A percentile compares a stretch with the other conserved stretches of the same genome.
phyloP scores from a whole-genome alignment of 1,140 invertebrate species.

The Rhagoletis pomonella region DNA sequence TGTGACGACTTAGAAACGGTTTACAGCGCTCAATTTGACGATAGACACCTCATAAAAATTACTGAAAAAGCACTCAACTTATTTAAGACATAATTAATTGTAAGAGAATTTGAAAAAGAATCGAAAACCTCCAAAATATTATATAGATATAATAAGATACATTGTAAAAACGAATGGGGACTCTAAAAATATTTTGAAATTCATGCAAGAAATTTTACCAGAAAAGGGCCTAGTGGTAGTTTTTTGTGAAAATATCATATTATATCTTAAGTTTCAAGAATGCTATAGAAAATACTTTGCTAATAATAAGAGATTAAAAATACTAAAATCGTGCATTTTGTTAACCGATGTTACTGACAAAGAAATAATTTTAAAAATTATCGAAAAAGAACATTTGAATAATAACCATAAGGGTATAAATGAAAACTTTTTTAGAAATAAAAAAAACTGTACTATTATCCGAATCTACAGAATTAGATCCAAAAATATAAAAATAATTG shows the following conservation, averaged over 20 bases:
- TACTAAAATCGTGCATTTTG: conserved; percentile 37
- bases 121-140: too few species aligned
- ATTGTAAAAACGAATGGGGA: not conserved
- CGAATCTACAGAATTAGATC: conserved; percentile 56
- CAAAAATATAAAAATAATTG: conserved; percentile 55
- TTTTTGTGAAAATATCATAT: conserved; percentile 1
- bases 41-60: too few species aligned
- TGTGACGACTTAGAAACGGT: too few species aligned
- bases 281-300: conserved; percentile 46
- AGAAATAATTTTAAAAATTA: conserved; percentile 29
- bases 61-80: too few species aligned
- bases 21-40: too few species aligned
- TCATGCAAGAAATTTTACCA: conserved; percentile 29
- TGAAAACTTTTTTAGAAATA: conserved; percentile 56
- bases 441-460: conserved; percentile 59
- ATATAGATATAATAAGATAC: conserved; percentile 12
- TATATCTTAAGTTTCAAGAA: conserved; percentile 53
- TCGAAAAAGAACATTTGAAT: conserved; percentile 35
- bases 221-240: conserved; percentile 12
- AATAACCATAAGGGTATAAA: conserved; percentile 60
- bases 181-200: not conserved
- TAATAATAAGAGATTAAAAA: conserved; percentile 42
- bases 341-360: conserved; percentile 35
- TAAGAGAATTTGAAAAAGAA: too few species aligned
- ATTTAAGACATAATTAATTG: too few species aligned